Conservation (phyloP, 2,797 vertebrate species). For the Diceros bicornis region DNA sequence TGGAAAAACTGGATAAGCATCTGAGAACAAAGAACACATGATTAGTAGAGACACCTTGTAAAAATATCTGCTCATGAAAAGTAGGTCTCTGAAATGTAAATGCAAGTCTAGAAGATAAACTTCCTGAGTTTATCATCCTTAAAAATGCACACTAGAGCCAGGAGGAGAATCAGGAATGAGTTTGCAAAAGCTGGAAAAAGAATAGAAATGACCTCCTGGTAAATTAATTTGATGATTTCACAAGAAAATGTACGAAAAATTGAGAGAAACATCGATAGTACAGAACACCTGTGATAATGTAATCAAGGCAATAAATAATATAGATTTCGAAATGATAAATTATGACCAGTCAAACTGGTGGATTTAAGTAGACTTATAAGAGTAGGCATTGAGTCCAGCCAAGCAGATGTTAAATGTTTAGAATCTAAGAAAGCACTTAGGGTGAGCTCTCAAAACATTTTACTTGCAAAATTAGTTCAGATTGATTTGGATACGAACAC, state of each 20-base stretch:
- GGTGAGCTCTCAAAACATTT: slow-evolving; percentile 74
- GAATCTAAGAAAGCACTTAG: slow-evolving; percentile 76
- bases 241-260: slow-evolving; percentile 19
- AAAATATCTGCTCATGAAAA: slow-evolving; percentile 61
- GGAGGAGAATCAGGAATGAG: neutral
- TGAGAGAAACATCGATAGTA: neutral
- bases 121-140: slow-evolving; percentile 63
- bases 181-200: slow-evolving; percentile 49
- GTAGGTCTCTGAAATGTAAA: slow-evolving; percentile 54
- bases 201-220: slow-evolving; percentile 50
- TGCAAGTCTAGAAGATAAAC: slow-evolving; percentile 37
- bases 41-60: slow-evolving; percentile 51
- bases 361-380: slow-evolving; percentile 50
- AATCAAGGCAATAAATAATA: slow-evolving; percentile 76
- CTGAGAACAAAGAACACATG: slow-evolving; percentile 16
- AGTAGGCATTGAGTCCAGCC: slow-evolving; percentile 55
- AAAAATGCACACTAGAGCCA: neutral
- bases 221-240: slow-evolving; percentile 44
- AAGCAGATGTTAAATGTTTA: slow-evolving; percentile 78
- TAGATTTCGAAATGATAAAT: slow-evolving; percentile 70
- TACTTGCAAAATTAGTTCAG: slow-evolving; percentile 80
- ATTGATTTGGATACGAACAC: slow-evolving; percentile 78
- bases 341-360: slow-evolving; percentile 67
- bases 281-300: slow-evolving; percentile 69
- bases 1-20: neutral